Evolutionary conservation across 2,888 invertebrate species (phyloP).

Genomic region (Scaeva pyrastri): DNA sequence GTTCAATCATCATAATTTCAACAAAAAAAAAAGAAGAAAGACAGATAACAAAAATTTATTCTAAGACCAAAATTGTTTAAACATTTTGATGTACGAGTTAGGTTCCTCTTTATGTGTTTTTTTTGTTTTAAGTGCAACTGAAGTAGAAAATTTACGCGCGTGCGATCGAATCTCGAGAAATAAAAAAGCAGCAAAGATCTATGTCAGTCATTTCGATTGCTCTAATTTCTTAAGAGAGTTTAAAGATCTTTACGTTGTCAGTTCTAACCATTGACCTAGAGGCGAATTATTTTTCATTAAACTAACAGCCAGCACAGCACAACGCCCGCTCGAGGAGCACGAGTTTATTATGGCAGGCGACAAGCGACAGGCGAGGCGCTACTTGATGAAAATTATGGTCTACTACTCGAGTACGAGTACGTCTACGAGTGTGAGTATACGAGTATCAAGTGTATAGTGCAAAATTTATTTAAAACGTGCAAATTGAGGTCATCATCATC

Average conservation of each 20-base stretch:
- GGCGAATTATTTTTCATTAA: constrained; percentile 61
- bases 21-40: constrained; percentile 19
- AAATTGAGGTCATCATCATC: constrained; percentile 65
- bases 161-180: constrained; percentile 18
- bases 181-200: constrained; percentile 21
- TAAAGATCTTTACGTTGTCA: constrained; percentile 23
- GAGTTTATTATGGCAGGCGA: neutral
- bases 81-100: constrained; percentile 1
- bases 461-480: constrained; percentile 63
- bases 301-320: neutral
- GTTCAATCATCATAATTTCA: neutral
- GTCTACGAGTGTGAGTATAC: too few relatives aligned
- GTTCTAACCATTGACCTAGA: constrained; percentile 66
- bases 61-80: constrained; percentile 1
- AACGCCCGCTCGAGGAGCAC: neutral
- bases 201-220: constrained; percentile 42
- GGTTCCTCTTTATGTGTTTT: neutral
- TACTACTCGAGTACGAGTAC: neutral
- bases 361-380: constrained; percentile 53
- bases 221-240: constrained; percentile 43
- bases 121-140: constrained; percentile 12
- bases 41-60: neutral
- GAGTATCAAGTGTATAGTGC: too few relatives aligned
- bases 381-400: constrained; percentile 44
- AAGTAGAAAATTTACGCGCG: constrained; percentile 35